Evolutionary conservation across 2,888 invertebrate genomes (phyloP), one percentile per base, ranked within the genome.

Genomic region (Xestia c-nigrum): DNA sequence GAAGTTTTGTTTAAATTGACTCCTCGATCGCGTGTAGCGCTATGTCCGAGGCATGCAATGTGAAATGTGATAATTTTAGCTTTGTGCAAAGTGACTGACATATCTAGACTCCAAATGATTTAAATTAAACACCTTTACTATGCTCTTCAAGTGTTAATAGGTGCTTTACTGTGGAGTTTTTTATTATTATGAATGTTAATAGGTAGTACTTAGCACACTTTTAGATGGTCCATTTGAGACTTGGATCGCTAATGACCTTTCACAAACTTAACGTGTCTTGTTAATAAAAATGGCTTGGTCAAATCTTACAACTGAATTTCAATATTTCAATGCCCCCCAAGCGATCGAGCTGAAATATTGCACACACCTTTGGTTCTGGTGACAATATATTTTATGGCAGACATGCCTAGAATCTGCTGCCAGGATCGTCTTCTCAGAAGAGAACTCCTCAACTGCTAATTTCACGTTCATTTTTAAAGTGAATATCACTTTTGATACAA

Each of bases 31-130:
- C 86, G 81, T 84, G 82, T 80, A 80, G 72, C 87, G 84, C 43
- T 40, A 59, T 38, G 70, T 63, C 52, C 70, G 85, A 85, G 84
- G 73, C 85, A 88, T 75, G 88, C 88, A 76, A 81, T 76, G 46
- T n/a, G 52, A 85, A 84, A 86, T 83, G 84, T 83, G 80, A 87
- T 86, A 85, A 83, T 86, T 83, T 76, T 69, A 83, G 69, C 72
- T 87, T 78, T 73, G 80, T 80, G 61, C 50, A n/a, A 63, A 72
- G 79, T 86, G 84, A 84, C 76, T 76, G 80, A 85, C 86, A 59
- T 66, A 87, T 81, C 74, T 78, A 85, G 74, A 76, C 74, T 68
- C 40, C 55, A 68, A 71, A 83, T 79, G 47, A 74, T 85, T 78
- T 67, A 67, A 74, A 85, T 78, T 72, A 78, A 78, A 74, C 72